Evolutionary conservation across 2,797 vertebrate genomes (phyloP), one percentile per base, ranked within the genome.

Genomic region (Hylomyscus alleni): DNA sequence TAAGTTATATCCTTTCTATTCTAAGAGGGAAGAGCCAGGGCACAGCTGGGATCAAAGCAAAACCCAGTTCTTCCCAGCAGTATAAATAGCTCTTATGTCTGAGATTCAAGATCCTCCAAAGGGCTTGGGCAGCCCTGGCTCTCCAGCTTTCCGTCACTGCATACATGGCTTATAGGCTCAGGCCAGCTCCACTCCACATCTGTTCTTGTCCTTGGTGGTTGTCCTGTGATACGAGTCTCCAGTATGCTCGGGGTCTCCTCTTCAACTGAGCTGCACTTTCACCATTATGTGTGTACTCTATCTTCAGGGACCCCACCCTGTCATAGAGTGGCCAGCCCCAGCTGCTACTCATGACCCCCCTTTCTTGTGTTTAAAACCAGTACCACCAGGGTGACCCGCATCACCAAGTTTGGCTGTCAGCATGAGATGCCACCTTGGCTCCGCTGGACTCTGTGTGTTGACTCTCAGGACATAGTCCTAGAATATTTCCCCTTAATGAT

Each of bases 21-120:
- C 83, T 67, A n/a, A 85, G 83, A 62, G 58, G 82, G 83, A 85
- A 50, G 44, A 85, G 31, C 44, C 83, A 85, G 83, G 60, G 60
- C 62, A 85, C 13, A 20, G 60, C n/a, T 85, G n/a, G 22, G 62
- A 85, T 50, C 44, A 85, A 67, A 85, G 83, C 44, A 67, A 50
- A 67, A n/a, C 31, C 44, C 29, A 67, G 3, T 85, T 67, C 40
- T 85, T 50, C 83, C 67, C 17, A 85, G 31, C 22, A 50, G 44
- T 67, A 67, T n/a, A 85, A 67, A 50, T 67, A 85, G 83, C 31
- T 85, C 40, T 84, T 50, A 50, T 50, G 20, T n/a, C 60, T 85
- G 60, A 67, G 60, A 34, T 44, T 85, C 40, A 67, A 22, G 60
- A 11, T 50, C 82, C 40, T 47, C 24, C 40, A 34, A 44, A 34